phyloP scores from a whole-genome alignment of 2,113 vertebrate genomes.

The Chloropsis cyanopogon region DNA sequence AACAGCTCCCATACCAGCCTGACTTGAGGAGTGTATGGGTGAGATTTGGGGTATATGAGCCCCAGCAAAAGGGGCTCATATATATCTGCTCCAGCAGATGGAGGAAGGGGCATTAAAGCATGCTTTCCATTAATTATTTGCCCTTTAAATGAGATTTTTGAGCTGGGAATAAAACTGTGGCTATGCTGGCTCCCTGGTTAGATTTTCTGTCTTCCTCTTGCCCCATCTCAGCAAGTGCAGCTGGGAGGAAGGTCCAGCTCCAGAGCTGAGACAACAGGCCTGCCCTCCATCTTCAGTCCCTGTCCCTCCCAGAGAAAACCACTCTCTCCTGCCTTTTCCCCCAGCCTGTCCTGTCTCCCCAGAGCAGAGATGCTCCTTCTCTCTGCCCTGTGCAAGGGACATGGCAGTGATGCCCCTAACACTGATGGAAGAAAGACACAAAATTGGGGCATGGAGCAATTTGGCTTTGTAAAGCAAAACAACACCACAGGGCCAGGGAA shows the following conservation, averaged over 20 bases:
- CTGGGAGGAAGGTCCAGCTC: background rate
- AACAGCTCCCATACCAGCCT: background rate
- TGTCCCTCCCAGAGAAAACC: background rate
- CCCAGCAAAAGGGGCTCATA: background rate
- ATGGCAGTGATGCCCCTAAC: background rate
- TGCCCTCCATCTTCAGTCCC: background rate
- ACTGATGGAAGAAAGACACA: background rate
- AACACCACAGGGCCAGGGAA: fast-evolving
- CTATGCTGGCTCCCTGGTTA: background rate
- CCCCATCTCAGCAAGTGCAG: background rate
- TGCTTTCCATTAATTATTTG: background rate
- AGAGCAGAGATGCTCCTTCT: background rate
- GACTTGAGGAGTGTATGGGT: fast-evolving
- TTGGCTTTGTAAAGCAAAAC: background rate
- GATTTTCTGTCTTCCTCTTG: background rate
- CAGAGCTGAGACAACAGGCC: background rate
- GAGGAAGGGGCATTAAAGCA: too few species aligned
- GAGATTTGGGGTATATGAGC: background rate
- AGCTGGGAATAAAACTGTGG: background rate
- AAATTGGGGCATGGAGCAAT: background rate
- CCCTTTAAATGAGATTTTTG: background rate
- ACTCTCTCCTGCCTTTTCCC: background rate
- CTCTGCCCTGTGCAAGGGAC: background rate
- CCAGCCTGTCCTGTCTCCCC: background rate
- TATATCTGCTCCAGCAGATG: too few species aligned